Evolutionary conservation across 2,113 vertebrate species (phyloP).

Genomic region (Delphinapterus leucas): DNA sequence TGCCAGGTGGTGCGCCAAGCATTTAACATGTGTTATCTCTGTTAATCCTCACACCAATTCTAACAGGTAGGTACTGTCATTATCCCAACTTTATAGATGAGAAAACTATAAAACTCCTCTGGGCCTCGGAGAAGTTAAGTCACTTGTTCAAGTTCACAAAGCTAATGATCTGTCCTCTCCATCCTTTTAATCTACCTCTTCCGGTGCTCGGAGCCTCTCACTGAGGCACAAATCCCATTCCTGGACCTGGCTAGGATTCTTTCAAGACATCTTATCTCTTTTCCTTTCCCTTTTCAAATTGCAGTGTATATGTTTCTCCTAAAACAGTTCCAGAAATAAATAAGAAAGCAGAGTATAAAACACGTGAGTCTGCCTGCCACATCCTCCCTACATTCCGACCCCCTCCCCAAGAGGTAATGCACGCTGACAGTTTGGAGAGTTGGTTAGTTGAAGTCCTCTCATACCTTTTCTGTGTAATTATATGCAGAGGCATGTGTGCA

Average conservation of each 20-base stretch:
- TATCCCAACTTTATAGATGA: background rate
- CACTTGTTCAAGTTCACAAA: background rate
- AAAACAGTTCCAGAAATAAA: background rate
- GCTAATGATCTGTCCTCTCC: fast-evolving
- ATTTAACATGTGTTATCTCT: background rate
- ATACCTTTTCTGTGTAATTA: too few relatives aligned
- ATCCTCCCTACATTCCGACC: background rate
- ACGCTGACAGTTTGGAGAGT: too few relatives aligned
- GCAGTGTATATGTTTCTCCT: background rate
- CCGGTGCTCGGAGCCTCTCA: background rate
- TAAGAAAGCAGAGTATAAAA: background rate
- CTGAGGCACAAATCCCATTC: background rate
- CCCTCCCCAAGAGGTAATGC: fast-evolving
- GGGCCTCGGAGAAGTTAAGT: background rate
- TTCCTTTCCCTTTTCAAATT: background rate
- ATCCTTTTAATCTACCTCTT: background rate
- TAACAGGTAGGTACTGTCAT: background rate
- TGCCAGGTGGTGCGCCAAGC: background rate
- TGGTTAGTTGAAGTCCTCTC: background rate
- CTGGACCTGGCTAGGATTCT: too few relatives aligned
- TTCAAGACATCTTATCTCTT: background rate
- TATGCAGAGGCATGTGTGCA: fast-evolving
- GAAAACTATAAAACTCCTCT: background rate
- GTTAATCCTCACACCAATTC: background rate
- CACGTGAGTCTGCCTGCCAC: fast-evolving